A percentile compares a stretch with the other conserved stretches of the same genome.
phyloP scores from a whole-genome alignment of 2,113 vertebrate species.

The Uria aalge region DNA sequence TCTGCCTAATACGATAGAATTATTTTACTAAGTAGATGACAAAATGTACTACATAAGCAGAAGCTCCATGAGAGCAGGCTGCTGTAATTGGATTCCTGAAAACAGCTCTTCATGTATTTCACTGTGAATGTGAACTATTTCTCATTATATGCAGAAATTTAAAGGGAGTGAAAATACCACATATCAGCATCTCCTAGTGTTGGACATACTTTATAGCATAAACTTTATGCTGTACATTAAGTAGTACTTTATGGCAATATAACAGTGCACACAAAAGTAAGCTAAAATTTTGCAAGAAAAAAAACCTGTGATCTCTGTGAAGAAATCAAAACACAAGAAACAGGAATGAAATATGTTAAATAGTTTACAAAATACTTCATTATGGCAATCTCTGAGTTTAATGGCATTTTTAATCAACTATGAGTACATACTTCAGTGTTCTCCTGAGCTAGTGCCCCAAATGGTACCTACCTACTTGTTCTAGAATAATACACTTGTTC shows the following conservation, averaged over 20 bases:
- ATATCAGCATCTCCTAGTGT: not conserved
- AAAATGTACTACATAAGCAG: not conserved
- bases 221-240: not conserved
- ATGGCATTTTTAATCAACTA: not conserved
- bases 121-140: not conserved
- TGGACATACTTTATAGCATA: not conserved
- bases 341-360: not conserved
- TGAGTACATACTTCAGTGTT: not conserved
- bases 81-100: not conserved
- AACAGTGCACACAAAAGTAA: not conserved
- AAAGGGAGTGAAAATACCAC: not conserved
- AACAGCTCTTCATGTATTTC: not conserved
- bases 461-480: not conserved
- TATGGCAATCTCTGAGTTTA: not conserved
- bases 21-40: not conserved
- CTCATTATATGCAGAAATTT: not conserved
- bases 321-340: not conserved
- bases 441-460: not conserved
- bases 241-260: not conserved
- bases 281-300: not conserved
- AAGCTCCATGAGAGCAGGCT: not conserved
- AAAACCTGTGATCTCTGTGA: not conserved
- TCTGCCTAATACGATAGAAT: not conserved
- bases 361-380: not conserved
- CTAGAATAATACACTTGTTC: not conserved